phyloP scores from a whole-genome alignment of 2,888 invertebrate genomes.

The Stenchaetothrips biformis region DNA sequence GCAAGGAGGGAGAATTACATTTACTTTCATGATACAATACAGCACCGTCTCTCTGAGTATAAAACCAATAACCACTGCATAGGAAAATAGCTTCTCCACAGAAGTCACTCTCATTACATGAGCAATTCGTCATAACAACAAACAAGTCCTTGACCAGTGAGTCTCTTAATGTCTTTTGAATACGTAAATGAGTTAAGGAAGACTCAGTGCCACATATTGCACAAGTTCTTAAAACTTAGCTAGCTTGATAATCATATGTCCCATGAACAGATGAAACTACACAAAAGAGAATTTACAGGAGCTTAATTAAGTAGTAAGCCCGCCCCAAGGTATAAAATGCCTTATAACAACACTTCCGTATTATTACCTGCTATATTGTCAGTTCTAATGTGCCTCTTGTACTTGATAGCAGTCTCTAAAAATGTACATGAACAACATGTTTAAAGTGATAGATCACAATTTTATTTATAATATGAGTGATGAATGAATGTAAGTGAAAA shows the following conservation, averaged over 20 bases:
- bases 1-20: not conserved
- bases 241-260: not conserved
- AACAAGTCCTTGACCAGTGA: not conserved
- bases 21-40: not conserved
- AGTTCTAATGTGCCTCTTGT: not conserved
- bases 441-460: no score
- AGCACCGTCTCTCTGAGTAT: not conserved
- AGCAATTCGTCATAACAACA: not conserved
- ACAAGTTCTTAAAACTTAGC: not conserved
- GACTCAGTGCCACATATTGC: not conserved
- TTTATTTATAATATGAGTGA: no score
- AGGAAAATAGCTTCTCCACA: not conserved
- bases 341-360: no score
- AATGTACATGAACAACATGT: not conserved
- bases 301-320: slow-evolving; percentile 1
- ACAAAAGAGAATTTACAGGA: not conserved
- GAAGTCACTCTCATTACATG: not conserved
- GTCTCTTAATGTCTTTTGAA: not conserved
- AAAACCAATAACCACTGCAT: not conserved
- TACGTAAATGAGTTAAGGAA: not conserved
- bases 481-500: no score
- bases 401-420: not conserved
- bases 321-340: not conserved
- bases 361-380: not conserved
- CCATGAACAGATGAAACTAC: no score